Evolutionary conservation across 2,797 vertebrate genomes (phyloP).

Genomic region (Onychomys leucogaster): DNA sequence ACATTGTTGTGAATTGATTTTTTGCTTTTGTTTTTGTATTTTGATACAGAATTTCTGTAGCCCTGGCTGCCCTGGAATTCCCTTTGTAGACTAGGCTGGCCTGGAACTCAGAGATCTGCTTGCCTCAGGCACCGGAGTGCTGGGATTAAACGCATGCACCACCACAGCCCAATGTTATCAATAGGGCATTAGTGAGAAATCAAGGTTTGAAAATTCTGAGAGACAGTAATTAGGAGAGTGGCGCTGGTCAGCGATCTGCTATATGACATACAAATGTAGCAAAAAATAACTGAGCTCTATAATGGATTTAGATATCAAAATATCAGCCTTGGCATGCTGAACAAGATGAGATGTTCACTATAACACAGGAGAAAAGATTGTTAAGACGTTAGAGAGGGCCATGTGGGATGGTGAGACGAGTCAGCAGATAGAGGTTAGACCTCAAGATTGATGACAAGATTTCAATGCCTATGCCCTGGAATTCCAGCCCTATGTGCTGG

Average conservation of each 20-base stretch:
- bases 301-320: background rate
- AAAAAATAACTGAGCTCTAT: background rate
- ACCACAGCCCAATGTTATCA: background rate
- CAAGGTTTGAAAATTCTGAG: background rate
- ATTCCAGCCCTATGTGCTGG: too few species aligned
- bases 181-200: background rate
- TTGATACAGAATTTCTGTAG: background rate
- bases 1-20: background rate
- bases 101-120: background rate
- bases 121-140: background rate
- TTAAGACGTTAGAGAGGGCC: slow-evolving; percentile 48
- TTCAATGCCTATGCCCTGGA: too few species aligned
- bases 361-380: background rate
- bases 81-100: background rate
- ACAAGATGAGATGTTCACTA: background rate
- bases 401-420: background rate
- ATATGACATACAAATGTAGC: background rate
- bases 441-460: background rate
- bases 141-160: background rate
- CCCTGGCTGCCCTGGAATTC: background rate
- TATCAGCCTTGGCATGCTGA: background rate
- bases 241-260: background rate
- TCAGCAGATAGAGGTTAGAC: background rate
- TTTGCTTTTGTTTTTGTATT: background rate
- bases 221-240: background rate